phyloP scores from a whole-genome alignment of 2,888 invertebrate species.

The Saturnia pavonia region DNA sequence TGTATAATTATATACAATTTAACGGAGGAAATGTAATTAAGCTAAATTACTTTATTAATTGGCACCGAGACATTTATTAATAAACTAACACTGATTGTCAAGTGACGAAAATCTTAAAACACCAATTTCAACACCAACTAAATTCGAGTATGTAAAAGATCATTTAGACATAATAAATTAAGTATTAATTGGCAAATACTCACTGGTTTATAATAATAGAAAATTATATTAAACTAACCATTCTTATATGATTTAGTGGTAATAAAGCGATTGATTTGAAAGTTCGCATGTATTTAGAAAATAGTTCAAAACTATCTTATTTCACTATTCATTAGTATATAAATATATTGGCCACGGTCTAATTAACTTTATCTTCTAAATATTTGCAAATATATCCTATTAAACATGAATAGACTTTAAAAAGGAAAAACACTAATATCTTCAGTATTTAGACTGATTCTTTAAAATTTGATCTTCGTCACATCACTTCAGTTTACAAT shows the following conservation, averaged over 20 bases:
- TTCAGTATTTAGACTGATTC: neutral
- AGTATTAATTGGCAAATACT: neutral
- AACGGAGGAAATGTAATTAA: neutral
- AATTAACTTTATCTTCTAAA: neutral
- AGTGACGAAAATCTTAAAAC: constrained; percentile 22
- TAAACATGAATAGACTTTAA: neutral
- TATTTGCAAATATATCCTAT: neutral
- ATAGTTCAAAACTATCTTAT: neutral
- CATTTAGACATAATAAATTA: no score
- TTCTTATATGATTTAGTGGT: neutral
- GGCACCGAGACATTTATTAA: constrained; percentile 51
- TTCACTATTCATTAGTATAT: neutral
- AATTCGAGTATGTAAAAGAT: no score
- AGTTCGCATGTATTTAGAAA: neutral
- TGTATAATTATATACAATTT: neutral
- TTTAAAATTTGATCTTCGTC: constrained; percentile 2
- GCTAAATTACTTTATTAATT: constrained; percentile 50
- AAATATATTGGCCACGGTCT: neutral
- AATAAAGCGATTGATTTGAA: neutral
- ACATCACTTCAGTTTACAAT: neutral
- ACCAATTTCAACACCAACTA: neutral
- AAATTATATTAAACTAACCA: neutral
- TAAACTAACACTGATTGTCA: constrained; percentile 26
- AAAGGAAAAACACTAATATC: neutral
- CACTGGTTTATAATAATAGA: neutral